These are phyloP conservation scores for Sceliomorpha sp. DNA, from an alignment of 2,888 invertebrate species.

Conservation along the genomic window DNA sequence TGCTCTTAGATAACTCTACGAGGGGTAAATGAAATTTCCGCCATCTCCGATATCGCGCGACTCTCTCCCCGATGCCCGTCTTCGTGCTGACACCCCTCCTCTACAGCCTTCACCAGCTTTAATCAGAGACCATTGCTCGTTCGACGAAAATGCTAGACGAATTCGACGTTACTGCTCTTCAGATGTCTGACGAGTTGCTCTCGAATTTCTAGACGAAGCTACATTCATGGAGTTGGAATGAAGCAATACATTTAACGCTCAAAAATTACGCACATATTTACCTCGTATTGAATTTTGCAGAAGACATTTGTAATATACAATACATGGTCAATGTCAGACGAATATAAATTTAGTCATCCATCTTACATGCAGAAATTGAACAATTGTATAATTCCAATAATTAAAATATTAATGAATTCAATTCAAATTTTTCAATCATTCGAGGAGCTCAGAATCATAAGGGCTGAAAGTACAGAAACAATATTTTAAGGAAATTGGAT, in stretches of 20 bases:
- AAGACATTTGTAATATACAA: slow-evolving; percentile 32
- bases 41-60: slow-evolving; percentile 78
- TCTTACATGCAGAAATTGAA: too few species aligned
- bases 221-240: slow-evolving; percentile 38
- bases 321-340: slow-evolving; percentile 13
- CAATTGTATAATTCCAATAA: too few species aligned
- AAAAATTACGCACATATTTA: slow-evolving; percentile 39
- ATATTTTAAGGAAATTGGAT: too few species aligned
- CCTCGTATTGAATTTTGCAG: slow-evolving; percentile 20
- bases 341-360: neutral
- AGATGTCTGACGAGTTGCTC: slow-evolving; percentile 52
- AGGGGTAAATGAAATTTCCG: slow-evolving; percentile 81
- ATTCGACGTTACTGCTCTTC: slow-evolving; percentile 66
- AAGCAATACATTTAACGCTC: slow-evolving; percentile 45
- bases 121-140: slow-evolving; percentile 76
- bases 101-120: slow-evolving; percentile 65
- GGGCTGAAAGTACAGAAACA: too few species aligned
- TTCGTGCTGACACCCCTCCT: slow-evolving; percentile 40
- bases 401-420: too few species aligned
- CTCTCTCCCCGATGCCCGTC: slow-evolving; percentile 58
- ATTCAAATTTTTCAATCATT: too few species aligned
- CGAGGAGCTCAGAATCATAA: too few species aligned
- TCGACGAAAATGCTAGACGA: slow-evolving; percentile 70
- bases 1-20: slow-evolving; percentile 81
- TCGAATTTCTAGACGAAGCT: slow-evolving; percentile 51